phyloP scores from a whole-genome alignment of 1,140 invertebrate species.

The Drosophila willistoni region DNA sequence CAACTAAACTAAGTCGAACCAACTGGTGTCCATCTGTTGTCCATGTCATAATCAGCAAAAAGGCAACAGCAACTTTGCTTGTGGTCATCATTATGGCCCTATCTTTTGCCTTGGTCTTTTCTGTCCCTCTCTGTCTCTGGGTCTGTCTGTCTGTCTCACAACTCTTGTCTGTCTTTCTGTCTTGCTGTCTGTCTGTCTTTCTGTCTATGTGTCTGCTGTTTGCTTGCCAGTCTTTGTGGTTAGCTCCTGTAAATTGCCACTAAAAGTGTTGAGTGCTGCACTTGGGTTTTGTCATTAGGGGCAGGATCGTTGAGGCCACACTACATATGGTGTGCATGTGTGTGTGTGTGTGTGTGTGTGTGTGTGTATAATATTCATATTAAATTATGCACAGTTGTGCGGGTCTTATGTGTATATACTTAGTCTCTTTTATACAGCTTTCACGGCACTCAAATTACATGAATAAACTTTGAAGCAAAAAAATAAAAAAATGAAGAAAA shows the following conservation, averaged over 20 bases:
- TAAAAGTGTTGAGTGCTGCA: slow-evolving; percentile 79
- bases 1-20: slow-evolving; percentile 10
- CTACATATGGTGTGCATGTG: background rate
- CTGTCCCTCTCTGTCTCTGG: slow-evolving; percentile 14
- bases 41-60: slow-evolving; percentile 61
- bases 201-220: slow-evolving; percentile 12
- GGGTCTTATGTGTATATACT: slow-evolving; percentile 42
- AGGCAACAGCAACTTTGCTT: slow-evolving; percentile 52
- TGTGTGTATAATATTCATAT: slow-evolving; percentile 75
- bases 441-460: slow-evolving; percentile 77
- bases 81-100: slow-evolving; percentile 61
- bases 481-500: background rate
- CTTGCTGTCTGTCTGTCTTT: slow-evolving; percentile 12
- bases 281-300: slow-evolving; percentile 70
- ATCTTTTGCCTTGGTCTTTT: slow-evolving; percentile 22
- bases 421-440: slow-evolving; percentile 50
- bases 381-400: slow-evolving; percentile 71
- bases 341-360: background rate
- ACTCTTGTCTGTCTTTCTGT: slow-evolving; percentile 12
- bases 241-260: slow-evolving; percentile 80
- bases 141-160: slow-evolving; percentile 10
- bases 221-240: slow-evolving; percentile 50
- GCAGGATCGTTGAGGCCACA: slow-evolving; percentile 1
- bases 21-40: slow-evolving; percentile 20
- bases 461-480: slow-evolving; percentile 21